Base-by-base conservation (phyloP, 2,797 vertebrate genomes). In the Melopsittacus undulatus region DNA sequence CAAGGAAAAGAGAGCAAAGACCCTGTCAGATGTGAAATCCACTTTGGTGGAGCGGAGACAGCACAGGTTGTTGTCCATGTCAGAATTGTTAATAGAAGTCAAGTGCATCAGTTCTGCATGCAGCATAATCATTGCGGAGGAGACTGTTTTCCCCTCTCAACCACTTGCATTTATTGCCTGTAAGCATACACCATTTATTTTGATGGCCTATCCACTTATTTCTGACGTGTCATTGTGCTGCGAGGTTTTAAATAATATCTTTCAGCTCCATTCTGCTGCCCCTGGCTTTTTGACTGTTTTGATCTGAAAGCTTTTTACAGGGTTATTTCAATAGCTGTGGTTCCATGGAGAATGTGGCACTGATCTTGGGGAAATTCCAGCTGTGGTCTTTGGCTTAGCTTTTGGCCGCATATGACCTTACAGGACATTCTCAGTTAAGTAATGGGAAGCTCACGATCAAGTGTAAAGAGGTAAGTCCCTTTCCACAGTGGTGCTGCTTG, bases 401-500 rank as follows among this genome's bases (percentile, higher is more conserved):
- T 26, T 52, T 66, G 78, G 75, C 67, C 75, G 2, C 9, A 1
- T 3, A 1, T 3, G 59, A 51, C 34, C 72, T 19, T 46, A 22
- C 7, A 26, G 74, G 29, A 46, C 8, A 1, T 66, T 46, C 27
- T 8, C 54, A 21, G 1, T 26, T 49, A 26, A 63, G 22, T 10
- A 32, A 29, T 7, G 74, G 69, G 51, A n/a, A 57, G 56, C 34
- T 74, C 48, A 10, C 0, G 10, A 29, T 42, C 14, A 8, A 22
- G 21, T 7, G 32, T 10, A 32, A 22, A 42, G 63, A 18, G 48
- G 1, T 10, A 49, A 52, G 45, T 49, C 54, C 2, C 46, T 21
- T 59, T 42, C 26, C 13, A 4, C 20, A 18, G 5, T 21, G 13
- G n/a, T 0, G 2, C 72, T 49, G 32, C 13, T 8, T 11, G 48